Conservation (phyloP, 1,140 invertebrate genomes). For the Gonioctena quinquepunctata region DNA sequence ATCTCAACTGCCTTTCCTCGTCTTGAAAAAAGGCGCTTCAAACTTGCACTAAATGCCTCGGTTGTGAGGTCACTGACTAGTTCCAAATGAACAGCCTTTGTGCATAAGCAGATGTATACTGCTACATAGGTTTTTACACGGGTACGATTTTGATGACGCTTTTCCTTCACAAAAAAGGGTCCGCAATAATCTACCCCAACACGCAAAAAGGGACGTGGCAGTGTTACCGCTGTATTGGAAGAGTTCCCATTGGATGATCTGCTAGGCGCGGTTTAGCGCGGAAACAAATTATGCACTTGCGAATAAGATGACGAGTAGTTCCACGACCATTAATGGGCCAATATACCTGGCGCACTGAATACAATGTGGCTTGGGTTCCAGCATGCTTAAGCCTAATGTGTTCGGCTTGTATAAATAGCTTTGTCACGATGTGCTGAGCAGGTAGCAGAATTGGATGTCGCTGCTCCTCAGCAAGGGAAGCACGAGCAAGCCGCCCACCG, state of each 20-base stretch:
- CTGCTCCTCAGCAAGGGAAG: slow-evolving; percentile 35
- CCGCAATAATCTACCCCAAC: slow-evolving; percentile 31
- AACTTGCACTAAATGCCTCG: slow-evolving; percentile 35
- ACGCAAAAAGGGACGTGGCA: slow-evolving; percentile 45
- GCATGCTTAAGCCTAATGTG: slow-evolving; percentile 34
- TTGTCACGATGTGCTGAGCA: slow-evolving; percentile 27
- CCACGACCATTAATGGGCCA: slow-evolving; percentile 30
- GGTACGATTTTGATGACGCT: slow-evolving; percentile 1
- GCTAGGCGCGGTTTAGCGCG: background rate
- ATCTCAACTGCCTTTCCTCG: slow-evolving; percentile 38
- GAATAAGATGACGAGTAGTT: slow-evolving; percentile 28
- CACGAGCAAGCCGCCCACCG: slow-evolving; percentile 48
- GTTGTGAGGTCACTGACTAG: slow-evolving; percentile 17
- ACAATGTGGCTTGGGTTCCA: slow-evolving; percentile 7
- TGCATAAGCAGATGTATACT: slow-evolving; percentile 23
- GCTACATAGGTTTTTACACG: slow-evolving; percentile 20
- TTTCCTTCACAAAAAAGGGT: slow-evolving; percentile 26
- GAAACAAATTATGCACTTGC: slow-evolving; percentile 33
- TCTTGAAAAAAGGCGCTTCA: slow-evolving; percentile 43
- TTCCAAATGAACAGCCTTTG: slow-evolving; percentile 28
- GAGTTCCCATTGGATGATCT: slow-evolving; percentile 46
- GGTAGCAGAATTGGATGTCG: slow-evolving; percentile 45
- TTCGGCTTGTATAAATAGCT: slow-evolving; percentile 31
- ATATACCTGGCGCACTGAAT: slow-evolving; percentile 22
- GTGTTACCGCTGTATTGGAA: slow-evolving; percentile 43